phyloP scores from a whole-genome alignment of 2,797 vertebrate species.

The Pseudochirops cupreus region DNA sequence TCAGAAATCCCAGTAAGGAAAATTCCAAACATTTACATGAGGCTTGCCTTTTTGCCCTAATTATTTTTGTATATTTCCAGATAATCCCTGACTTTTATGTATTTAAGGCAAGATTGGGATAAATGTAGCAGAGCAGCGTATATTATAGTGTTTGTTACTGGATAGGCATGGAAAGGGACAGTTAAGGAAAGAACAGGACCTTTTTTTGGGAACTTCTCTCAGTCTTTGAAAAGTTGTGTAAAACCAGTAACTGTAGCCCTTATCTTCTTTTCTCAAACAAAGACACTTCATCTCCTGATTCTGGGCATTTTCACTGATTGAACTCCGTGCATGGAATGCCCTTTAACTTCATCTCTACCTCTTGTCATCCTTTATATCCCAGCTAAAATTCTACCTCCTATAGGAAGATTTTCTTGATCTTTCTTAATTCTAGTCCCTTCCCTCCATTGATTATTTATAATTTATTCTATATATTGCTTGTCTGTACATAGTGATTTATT shows the following conservation, averaged over 20 bases:
- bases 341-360: not conserved
- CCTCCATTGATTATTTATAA: not conserved
- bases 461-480: not conserved
- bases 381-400: not conserved
- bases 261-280: too few relatives aligned
- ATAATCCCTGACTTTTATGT: not conserved
- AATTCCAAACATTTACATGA: too few relatives aligned
- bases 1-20: too few relatives aligned
- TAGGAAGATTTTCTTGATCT: not conserved
- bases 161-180: not conserved
- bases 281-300: not conserved
- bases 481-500: not conserved
- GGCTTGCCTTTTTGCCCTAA: not conserved
- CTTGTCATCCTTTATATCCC: not conserved
- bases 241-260: not conserved
- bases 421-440: not conserved
- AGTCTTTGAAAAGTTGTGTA: not conserved
- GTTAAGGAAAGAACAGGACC: not conserved
- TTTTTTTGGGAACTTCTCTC: not conserved
- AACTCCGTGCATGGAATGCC: too few relatives aligned
- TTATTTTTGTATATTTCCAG: not conserved
- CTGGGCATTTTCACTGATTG: not conserved
- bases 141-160: not conserved
- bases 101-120: not conserved
- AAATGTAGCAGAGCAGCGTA: not conserved